Evolutionary conservation across 1,140 invertebrate genomes (phyloP).

Genomic region (Brachionus plicatilis): DNA sequence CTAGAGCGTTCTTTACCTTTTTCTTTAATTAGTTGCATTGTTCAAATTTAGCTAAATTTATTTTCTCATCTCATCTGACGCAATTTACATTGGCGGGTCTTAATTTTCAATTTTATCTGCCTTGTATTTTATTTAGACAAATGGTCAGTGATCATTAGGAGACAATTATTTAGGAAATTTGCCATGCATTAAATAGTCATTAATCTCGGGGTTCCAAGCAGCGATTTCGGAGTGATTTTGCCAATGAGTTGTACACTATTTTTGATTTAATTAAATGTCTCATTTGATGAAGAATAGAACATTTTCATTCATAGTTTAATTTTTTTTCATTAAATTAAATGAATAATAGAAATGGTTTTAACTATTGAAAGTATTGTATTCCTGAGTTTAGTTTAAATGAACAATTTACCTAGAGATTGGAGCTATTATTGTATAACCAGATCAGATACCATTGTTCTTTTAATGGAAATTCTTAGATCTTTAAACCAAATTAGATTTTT

Average conservation of each 20-base stretch:
- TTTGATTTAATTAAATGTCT: neutral
- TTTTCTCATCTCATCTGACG: neutral
- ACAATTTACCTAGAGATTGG: no score
- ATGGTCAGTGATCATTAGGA: neutral
- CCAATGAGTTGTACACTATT: neutral
- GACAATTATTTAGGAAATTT: neutral
- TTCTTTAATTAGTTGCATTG: neutral
- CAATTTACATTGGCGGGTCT: neutral
- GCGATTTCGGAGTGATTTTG: neutral
- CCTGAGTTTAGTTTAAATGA: no score
- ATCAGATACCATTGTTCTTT: no score
- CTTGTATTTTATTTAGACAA: neutral
- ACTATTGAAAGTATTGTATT: neutral
- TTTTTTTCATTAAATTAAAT: neutral
- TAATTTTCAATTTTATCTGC: neutral
- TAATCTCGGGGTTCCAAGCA: neutral
- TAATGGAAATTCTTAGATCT: no score
- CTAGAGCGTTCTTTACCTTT: slow-evolving; percentile 13
- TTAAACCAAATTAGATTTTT: no score
- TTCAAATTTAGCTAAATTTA: neutral
- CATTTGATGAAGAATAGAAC: neutral
- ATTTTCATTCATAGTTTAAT: neutral
- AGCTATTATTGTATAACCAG: no score
- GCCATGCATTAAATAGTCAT: neutral
- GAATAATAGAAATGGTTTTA: neutral